Conservation (phyloP, 2,113 vertebrate species). For the Chaetorhynchus papuensis region DNA sequence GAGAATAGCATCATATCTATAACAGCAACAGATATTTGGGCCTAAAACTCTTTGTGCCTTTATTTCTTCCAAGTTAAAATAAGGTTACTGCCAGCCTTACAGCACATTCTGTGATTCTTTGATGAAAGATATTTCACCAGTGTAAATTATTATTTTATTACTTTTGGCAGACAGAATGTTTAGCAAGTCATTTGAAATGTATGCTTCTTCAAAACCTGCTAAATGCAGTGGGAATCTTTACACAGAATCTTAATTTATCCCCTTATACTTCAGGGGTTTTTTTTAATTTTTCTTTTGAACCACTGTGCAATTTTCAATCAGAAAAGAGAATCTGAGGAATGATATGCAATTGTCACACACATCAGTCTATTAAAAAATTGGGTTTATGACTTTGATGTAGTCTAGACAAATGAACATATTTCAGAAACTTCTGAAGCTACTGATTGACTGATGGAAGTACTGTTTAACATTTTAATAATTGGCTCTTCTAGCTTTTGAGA, state of each 20-base stretch:
- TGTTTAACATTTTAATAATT: constrained; percentile 52
- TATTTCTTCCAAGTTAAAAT: background rate
- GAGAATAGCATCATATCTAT: background rate
- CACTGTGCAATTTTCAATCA: constrained; percentile 23
- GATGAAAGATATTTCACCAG: constrained; percentile 15
- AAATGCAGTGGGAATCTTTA: constrained; percentile 40
- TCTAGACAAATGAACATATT: constrained; percentile 41
- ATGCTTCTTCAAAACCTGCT: constrained; percentile 10
- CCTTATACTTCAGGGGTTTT: constrained; percentile 48
- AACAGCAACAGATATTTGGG: background rate
- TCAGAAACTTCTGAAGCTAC: constrained; percentile 45
- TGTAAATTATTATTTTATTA: constrained; percentile 49
- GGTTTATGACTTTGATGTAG: constrained; percentile 32
- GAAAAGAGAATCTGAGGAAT: constrained; percentile 19
- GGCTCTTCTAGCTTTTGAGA: constrained; percentile 16
- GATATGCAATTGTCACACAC: constrained; percentile 35
- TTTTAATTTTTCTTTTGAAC: constrained; percentile 46
- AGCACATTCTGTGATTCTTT: background rate
- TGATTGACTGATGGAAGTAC: background rate
- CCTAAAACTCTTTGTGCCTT: background rate
- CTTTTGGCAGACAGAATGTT: constrained; percentile 36
- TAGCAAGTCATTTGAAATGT: constrained; percentile 47
- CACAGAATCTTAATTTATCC: constrained; percentile 54
- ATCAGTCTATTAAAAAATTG: background rate
- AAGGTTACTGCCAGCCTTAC: background rate